These are phyloP conservation scores for Machimus rusticus DNA, from an alignment of 2,888 invertebrate species.

Conservation along the genomic window DNA sequence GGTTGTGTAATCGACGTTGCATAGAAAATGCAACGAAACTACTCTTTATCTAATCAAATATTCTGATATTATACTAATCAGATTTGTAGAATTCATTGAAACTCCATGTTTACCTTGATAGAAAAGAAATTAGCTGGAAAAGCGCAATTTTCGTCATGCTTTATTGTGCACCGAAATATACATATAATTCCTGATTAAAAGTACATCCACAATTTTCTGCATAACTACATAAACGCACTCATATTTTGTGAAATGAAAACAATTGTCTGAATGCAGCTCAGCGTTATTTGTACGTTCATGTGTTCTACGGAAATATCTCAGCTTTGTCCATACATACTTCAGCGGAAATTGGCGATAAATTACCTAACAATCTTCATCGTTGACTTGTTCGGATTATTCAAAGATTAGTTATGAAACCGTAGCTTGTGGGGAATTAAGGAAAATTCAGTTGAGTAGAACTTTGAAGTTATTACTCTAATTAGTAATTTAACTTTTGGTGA, in stretches of 20 bases:
- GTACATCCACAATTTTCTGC: neutral
- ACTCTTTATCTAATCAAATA: neutral
- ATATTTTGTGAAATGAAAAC: neutral
- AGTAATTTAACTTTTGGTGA: too few relatives aligned
- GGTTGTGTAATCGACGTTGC: too few relatives aligned
- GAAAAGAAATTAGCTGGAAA: neutral
- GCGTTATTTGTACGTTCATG: neutral
- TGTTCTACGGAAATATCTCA: neutral
- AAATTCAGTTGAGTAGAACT: neutral
- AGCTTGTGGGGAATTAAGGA: neutral
- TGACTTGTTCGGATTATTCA: neutral
- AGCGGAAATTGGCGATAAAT: neutral
- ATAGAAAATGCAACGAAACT: neutral
- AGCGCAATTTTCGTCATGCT: neutral
- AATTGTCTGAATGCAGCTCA: neutral
- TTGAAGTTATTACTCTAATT: neutral
- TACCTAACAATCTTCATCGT: neutral
- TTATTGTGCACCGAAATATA: neutral
- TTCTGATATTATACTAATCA: neutral
- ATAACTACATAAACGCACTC: neutral
- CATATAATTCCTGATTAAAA: neutral
- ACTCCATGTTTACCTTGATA: neutral
- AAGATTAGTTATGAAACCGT: neutral
- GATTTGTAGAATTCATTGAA: neutral
- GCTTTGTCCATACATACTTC: neutral